phyloP scores from a whole-genome alignment of 2,113 vertebrate genomes.

The Peromyscus leucopus region DNA sequence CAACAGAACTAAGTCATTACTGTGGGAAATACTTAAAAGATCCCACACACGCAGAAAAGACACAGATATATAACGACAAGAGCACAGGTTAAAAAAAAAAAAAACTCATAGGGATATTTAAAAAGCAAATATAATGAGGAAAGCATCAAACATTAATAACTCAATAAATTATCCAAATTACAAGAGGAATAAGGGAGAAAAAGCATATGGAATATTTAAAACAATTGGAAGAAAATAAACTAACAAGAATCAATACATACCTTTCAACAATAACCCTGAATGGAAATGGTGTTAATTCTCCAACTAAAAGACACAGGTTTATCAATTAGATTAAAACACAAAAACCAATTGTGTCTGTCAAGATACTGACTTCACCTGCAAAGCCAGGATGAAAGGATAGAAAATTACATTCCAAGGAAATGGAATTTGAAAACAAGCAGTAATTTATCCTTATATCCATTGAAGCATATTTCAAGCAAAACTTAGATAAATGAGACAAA shows the following conservation, averaged over 20 bases:
- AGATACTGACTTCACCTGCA: neutral
- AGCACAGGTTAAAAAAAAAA: neutral
- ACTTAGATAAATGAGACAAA: neutral
- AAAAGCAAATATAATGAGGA: neutral
- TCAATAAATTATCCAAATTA: neutral
- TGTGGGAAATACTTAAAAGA: neutral
- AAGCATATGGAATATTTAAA: neutral
- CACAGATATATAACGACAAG: neutral
- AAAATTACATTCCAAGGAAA: neutral
- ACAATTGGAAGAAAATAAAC: neutral
- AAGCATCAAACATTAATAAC: neutral
- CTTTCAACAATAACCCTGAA: neutral
- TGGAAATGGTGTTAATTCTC: neutral
- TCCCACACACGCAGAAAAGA: neutral
- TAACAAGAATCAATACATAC: neutral
- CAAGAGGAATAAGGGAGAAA: neutral
- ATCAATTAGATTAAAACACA: neutral
- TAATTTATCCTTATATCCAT: neutral
- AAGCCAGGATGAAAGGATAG: neutral
- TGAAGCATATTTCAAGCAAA: neutral
- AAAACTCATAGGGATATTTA: neutral
- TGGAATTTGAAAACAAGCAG: neutral
- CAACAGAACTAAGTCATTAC: neutral
- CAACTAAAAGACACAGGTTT: neutral
- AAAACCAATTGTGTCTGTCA: neutral